Evolutionary conservation across 2,113 vertebrate species (phyloP).

Genomic region (Ochotona princeps): DNA sequence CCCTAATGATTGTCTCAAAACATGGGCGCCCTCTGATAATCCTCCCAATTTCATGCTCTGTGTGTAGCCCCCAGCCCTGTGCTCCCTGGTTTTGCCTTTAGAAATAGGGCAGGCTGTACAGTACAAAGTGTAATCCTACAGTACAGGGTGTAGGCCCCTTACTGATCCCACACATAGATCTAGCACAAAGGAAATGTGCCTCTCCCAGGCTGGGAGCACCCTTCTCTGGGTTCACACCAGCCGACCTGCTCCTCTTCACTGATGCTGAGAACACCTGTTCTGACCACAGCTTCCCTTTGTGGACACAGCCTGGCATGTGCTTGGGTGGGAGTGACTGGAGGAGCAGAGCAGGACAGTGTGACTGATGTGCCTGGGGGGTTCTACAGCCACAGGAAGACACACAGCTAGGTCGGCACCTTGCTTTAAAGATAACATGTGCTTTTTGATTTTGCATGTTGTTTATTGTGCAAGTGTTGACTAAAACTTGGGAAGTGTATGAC

Average conservation of each 20-base stretch:
- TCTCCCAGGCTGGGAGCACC: fast-evolving
- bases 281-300: not conserved
- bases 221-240: not conserved
- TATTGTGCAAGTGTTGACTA: not conserved
- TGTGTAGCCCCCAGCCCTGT: not conserved
- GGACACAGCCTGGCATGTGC: not conserved
- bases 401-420: not conserved
- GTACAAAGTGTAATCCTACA: not conserved
- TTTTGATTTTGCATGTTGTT: not conserved
- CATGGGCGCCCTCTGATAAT: not conserved
- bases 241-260: not conserved
- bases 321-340: not conserved
- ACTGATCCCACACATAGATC: not conserved
- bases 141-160: not conserved
- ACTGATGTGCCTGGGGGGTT: not conserved
- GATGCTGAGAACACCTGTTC: not conserved
- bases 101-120: not conserved
- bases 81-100: not conserved
- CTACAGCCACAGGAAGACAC: not conserved
- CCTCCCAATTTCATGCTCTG: fast-evolving
- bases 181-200: not conserved
- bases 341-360: not conserved
- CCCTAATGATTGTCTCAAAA: not conserved
- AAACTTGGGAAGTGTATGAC: not conserved
- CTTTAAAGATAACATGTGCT: not conserved